Conservation (phyloP, 2,797 vertebrate species). For the Anabas testudineus region DNA sequence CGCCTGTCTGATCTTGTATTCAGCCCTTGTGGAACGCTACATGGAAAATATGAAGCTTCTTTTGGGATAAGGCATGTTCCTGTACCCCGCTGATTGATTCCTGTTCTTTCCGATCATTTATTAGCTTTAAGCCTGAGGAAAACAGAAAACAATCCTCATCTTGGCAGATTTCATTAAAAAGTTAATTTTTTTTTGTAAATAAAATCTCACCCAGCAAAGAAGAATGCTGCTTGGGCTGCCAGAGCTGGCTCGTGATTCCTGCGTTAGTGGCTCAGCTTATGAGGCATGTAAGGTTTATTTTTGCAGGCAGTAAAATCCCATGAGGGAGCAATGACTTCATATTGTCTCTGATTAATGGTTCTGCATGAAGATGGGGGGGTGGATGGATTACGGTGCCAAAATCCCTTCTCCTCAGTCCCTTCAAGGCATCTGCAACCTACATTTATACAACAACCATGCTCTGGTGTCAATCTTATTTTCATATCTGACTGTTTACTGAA, state of each 20-base stretch:
- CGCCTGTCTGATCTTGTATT: constrained; percentile 22
- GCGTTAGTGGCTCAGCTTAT: constrained; percentile 67
- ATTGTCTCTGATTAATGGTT: constrained; percentile 77
- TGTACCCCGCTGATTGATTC: constrained; percentile 24
- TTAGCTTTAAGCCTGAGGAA: background rate
- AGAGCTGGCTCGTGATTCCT: constrained; percentile 60
- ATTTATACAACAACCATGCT: constrained; percentile 54
- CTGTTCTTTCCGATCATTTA: constrained; percentile 20
- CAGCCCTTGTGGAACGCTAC: constrained; percentile 14
- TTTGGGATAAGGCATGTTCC: constrained; percentile 19
- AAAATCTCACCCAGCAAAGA: constrained; percentile 24
- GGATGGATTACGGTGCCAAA: constrained; percentile 68
- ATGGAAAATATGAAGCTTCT: constrained; percentile 49
- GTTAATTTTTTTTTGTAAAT: background rate
- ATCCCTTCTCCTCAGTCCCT: constrained; percentile 62
- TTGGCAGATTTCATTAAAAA: constrained; percentile 10
- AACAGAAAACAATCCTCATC: constrained; percentile 13
- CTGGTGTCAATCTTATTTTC: constrained; percentile 46
- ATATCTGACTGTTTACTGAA: constrained; percentile 34
- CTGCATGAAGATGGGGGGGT: constrained; percentile 58
- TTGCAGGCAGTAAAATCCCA: constrained; percentile 80
- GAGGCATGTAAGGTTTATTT: constrained; percentile 68
- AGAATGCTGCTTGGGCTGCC: constrained; percentile 43
- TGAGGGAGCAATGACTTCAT: constrained; percentile 80
- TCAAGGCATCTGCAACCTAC: constrained; percentile 70